Percentiles rank a stretch among this genome's conserved stretches.
These are phyloP conservation scores for Pseudobourletiella spinata DNA, from an alignment of 1,140 invertebrate genomes.

Conservation along the genomic window DNA sequence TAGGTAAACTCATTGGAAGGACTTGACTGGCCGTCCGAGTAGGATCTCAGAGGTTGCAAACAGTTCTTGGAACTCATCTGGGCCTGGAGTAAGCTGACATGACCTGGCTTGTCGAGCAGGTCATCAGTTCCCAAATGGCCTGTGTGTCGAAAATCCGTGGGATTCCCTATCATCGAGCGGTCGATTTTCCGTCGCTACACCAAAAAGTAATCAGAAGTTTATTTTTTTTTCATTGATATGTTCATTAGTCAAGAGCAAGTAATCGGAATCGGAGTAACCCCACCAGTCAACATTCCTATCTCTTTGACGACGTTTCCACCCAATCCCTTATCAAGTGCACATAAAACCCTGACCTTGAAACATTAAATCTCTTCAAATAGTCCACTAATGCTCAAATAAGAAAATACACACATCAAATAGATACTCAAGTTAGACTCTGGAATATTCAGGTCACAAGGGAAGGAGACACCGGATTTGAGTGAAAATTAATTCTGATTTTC, in stretches of 20 bases:
- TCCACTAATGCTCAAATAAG: too few relatives aligned
- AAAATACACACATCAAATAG: too few relatives aligned
- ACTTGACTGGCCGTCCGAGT: background rate
- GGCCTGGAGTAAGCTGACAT: background rate
- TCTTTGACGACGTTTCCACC: too few relatives aligned
- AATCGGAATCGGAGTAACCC: too few relatives aligned
- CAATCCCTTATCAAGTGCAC: too few relatives aligned
- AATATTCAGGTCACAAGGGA: too few relatives aligned
- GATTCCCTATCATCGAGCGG: slow-evolving; percentile 81
- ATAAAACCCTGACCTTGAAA: too few relatives aligned
- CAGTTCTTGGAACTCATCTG: slow-evolving; percentile 10
- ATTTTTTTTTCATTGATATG: background rate
- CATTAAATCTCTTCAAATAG: too few relatives aligned
- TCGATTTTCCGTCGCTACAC: slow-evolving; percentile 64
- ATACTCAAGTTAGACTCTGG: too few relatives aligned
- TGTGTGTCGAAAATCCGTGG: slow-evolving; percentile 87
- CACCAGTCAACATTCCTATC: too few relatives aligned
- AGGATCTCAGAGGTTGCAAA: background rate
- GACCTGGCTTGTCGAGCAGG: slow-evolving; percentile 12
- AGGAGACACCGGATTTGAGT: too few relatives aligned
- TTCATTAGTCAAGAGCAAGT: background rate
- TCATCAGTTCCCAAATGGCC: slow-evolving; percentile 82
- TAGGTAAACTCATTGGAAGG: background rate
- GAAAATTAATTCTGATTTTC: too few relatives aligned
- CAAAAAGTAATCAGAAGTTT: background rate